These are phyloP conservation scores for Hymenopus coronatus DNA, from an alignment of 2,888 invertebrate species.

Conservation along the genomic window DNA sequence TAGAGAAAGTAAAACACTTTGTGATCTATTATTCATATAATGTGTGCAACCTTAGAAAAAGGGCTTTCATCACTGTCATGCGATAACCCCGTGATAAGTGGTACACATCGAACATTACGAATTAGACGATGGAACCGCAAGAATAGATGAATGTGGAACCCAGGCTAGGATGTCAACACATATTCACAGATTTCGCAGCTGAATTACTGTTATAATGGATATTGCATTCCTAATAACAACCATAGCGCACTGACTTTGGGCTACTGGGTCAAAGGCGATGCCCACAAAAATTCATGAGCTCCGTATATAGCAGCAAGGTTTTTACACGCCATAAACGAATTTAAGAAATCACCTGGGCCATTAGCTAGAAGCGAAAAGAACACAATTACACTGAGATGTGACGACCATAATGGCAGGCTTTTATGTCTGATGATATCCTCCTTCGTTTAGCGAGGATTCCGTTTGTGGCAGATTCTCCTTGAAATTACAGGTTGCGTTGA, in stretches of 20 bases:
- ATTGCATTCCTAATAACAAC: background rate
- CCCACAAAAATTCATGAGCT: background rate
- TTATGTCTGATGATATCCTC: background rate
- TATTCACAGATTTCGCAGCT: background rate
- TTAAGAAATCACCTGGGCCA: background rate
- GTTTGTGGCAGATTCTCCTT: background rate
- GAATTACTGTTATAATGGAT: background rate
- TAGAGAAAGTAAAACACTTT: too few species aligned
- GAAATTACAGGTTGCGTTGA: background rate
- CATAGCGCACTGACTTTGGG: background rate
- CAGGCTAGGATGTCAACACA: too few species aligned
- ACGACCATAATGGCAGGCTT: background rate
- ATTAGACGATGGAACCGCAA: background rate
- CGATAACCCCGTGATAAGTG: too few species aligned
- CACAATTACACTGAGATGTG: background rate
- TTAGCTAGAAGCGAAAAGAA: background rate
- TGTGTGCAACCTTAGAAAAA: too few species aligned
- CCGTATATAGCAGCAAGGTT: background rate
- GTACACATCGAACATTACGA: background rate
- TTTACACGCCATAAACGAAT: background rate
- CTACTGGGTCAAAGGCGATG: background rate
- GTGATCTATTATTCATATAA: too few species aligned
- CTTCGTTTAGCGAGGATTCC: background rate
- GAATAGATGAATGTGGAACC: too few species aligned
- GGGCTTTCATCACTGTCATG: too few species aligned